phyloP scores from a whole-genome alignment of 2,797 vertebrate species.

The Semotilus atromaculatus region DNA sequence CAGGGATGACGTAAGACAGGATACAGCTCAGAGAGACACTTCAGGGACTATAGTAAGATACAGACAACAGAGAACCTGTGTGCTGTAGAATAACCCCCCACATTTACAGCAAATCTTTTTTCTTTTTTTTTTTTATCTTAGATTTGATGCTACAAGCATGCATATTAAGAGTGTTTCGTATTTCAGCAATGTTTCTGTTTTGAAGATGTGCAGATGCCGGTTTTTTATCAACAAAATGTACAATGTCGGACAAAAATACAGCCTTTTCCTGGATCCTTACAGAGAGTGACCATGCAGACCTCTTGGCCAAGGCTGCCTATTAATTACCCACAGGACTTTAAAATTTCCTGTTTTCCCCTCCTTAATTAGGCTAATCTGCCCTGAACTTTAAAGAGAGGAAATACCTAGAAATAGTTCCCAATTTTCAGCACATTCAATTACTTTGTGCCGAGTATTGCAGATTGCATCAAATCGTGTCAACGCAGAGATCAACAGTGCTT shows the following conservation, averaged over 20 bases:
- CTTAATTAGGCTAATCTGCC: conserved; percentile 84
- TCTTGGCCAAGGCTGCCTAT: conserved; percentile 79
- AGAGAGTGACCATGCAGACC: conserved; percentile 73
- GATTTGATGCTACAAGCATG: background rate
- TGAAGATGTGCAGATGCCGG: conserved; percentile 1
- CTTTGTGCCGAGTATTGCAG: conserved; percentile 67
- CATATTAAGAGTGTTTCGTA: background rate
- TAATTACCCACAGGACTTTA: conserved; percentile 84
- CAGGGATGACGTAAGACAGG: conserved; percentile 66
- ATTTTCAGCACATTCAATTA: conserved; percentile 82
- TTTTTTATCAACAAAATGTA: conserved; percentile 21
- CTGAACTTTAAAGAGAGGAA: conserved; percentile 78
- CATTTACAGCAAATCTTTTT: background rate
- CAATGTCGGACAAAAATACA: conserved; percentile 35
- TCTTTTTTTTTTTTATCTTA: background rate
- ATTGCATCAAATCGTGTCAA: conserved; percentile 80
- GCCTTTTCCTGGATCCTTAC: conserved; percentile 68
- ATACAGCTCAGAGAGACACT: conserved; percentile 45
- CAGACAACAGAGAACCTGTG: conserved; percentile 1
- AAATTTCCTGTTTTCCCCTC: conserved; percentile 85
- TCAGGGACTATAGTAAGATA: conserved; percentile 9
- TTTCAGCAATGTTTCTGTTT: conserved; percentile 5
- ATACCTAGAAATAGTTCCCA: conserved; percentile 79
- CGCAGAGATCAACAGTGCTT: conserved; percentile 77
- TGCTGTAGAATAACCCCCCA: conserved; percentile 38